phyloP scores from a whole-genome alignment of 2,113 vertebrate genomes.

The Oryzias javanicus region DNA sequence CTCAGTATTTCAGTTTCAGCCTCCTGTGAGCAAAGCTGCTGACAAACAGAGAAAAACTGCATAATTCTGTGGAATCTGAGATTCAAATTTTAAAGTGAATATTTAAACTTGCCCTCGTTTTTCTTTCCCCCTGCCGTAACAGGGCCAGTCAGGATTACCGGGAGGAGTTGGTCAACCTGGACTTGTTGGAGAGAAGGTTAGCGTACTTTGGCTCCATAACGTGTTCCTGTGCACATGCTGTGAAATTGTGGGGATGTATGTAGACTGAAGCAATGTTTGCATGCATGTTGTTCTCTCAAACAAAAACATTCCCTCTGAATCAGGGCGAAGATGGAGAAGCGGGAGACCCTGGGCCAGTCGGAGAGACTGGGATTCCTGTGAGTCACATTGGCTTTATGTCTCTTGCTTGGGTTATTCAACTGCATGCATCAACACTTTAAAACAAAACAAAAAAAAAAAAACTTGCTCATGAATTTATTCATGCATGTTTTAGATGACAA shows the following conservation, averaged over 20 bases:
- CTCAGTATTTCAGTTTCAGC: slow-evolving; percentile 43
- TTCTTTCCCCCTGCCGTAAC: slow-evolving; percentile 29
- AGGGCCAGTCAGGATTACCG: slow-evolving; percentile 80
- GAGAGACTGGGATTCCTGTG: slow-evolving; percentile 79
- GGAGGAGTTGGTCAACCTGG: slow-evolving; percentile 89
- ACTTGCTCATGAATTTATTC: not conserved
- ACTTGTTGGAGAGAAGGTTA: slow-evolving; percentile 87
- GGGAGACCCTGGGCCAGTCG: slow-evolving; percentile 82
- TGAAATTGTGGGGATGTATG: not conserved
- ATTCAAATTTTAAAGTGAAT: slow-evolving; percentile 49
- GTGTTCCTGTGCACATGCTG: not conserved
- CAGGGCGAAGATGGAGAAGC: slow-evolving; percentile 90
- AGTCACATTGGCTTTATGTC: slow-evolving; percentile 63
- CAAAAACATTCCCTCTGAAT: slow-evolving; percentile 9
- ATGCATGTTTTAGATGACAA: too few relatives aligned
- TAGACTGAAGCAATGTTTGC: not conserved
- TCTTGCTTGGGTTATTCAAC: not conserved
- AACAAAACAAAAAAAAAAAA: not conserved
- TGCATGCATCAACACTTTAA: not conserved
- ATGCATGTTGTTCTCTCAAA: slow-evolving; percentile 8
- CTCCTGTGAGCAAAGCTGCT: slow-evolving; percentile 39
- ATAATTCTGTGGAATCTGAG: slow-evolving; percentile 18
- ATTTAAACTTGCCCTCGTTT: slow-evolving; percentile 41
- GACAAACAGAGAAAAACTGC: slow-evolving; percentile 35
- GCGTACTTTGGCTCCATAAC: slow-evolving; percentile 5